Conservation (phyloP, 2,113 vertebrate species). For the Nerophis ophidion region DNA sequence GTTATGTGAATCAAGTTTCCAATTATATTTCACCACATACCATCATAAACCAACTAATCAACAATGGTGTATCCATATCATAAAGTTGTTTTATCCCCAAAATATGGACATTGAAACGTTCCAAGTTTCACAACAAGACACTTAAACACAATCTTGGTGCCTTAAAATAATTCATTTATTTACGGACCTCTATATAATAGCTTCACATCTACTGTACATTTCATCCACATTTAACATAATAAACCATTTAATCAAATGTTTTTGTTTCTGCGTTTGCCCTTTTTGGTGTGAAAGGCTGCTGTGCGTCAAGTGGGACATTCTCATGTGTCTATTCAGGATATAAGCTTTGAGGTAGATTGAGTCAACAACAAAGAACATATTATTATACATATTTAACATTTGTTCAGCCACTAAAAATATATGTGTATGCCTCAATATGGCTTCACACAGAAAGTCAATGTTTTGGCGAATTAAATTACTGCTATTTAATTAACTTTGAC, state of each 20-base stretch:
- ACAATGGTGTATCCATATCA: no score
- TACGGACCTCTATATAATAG: conserved; percentile 40
- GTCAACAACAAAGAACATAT: background rate
- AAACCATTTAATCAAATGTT: conserved; percentile 2
- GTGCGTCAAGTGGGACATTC: conserved; percentile 20
- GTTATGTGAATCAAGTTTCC: no score
- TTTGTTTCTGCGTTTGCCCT: background rate
- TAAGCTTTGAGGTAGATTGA: conserved; percentile 67
- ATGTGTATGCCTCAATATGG: background rate
- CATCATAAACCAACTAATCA: no score
- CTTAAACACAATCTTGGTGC: conserved; percentile 2
- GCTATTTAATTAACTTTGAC: background rate
- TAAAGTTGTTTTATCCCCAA: no score
- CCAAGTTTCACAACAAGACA: background rate
- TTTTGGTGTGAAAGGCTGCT: conserved; percentile 23
- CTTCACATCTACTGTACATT: conserved; percentile 55
- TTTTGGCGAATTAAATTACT: background rate
- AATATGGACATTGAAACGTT: no score
- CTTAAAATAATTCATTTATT: conserved; percentile 61
- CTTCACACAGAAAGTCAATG: background rate
- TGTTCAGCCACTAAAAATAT: no score
- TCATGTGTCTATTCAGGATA: conserved; percentile 21
- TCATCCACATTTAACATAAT: conserved; percentile 21
- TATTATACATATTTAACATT: background rate
- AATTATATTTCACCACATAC: no score